phyloP scores from a whole-genome alignment of 2,888 invertebrate genomes.

The Phytoseiulus persimilis region DNA sequence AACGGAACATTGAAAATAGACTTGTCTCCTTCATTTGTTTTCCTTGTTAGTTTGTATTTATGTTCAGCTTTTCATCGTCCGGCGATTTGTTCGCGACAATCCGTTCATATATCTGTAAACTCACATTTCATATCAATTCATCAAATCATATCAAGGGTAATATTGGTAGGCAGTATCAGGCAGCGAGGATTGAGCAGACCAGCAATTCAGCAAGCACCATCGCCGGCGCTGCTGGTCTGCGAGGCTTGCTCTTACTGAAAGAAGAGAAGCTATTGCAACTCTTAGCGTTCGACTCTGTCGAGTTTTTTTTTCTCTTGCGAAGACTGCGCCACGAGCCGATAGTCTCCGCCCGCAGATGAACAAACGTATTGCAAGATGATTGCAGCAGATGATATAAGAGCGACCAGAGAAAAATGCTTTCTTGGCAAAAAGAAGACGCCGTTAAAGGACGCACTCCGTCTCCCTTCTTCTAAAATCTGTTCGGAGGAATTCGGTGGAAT shows the following conservation, averaged over 20 bases:
- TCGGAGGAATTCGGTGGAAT: neutral
- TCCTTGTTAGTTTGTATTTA: neutral
- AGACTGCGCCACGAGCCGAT: neutral
- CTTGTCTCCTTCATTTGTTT: neutral
- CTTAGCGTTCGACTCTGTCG: neutral
- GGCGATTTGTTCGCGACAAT: neutral
- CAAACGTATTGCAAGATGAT: constrained; percentile 16
- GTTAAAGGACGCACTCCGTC: neutral
- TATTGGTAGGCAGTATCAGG: neutral
- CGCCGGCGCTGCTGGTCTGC: neutral
- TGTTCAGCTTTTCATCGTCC: neutral
- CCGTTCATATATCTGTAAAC: neutral
- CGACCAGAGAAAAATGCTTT: neutral
- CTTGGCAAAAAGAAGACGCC: neutral
- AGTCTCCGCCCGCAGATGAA: constrained; percentile 7
- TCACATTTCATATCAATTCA: neutral
- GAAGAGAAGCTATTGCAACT: neutral
- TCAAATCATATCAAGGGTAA: neutral
- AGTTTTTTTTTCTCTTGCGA: neutral
- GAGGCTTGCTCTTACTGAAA: neutral
- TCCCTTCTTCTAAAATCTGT: neutral
- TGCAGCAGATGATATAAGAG: constrained; percentile 20
- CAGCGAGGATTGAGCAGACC: neutral
- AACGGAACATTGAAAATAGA: constrained; percentile 39
- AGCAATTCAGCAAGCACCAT: too few relatives aligned